Evolutionary conservation across 1,140 invertebrate genomes (phyloP).

Genomic region (Calycopis cecrops): DNA sequence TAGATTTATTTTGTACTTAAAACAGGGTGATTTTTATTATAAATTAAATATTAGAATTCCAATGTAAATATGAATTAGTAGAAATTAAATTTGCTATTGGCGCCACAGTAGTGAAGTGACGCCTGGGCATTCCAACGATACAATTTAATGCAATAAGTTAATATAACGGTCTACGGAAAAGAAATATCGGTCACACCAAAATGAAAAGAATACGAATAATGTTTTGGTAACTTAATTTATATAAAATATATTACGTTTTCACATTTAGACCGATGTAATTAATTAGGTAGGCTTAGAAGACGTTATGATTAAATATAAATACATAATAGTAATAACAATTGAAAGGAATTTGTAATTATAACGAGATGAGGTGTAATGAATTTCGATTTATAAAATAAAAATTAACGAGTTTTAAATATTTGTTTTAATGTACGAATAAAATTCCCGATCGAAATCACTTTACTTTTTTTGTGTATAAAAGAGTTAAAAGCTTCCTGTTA

Average conservation of each 20-base stretch:
- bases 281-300: conserved; percentile 59
- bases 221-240: conserved; percentile 58
- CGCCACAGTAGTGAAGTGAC: conserved; percentile 32
- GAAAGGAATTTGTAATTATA: conserved; percentile 73
- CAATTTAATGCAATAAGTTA: conserved; percentile 46
- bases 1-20: conserved; percentile 35
- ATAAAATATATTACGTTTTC: conserved; percentile 40
- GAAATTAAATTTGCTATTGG: conserved; percentile 29
- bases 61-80: conserved; percentile 40
- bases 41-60: conserved; percentile 21
- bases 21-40: conserved; percentile 25
- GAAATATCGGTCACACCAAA: not conserved
- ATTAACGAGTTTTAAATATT: conserved; percentile 67
- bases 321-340: conserved; percentile 63
- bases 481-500: no score
- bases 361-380: conserved; percentile 66
- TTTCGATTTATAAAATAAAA: conserved; percentile 74
- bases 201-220: conserved; percentile 26
- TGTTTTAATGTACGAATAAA: conserved; percentile 27
- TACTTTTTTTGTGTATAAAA: no score
- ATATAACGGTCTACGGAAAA: conserved; percentile 11
- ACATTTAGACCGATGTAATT: conserved; percentile 61
- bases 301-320: conserved; percentile 60
- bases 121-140: conserved; percentile 18
- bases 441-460: not conserved